Evolutionary conservation across 2,888 invertebrate species (phyloP).

Genomic region (Lasioglossum pauxillum): DNA sequence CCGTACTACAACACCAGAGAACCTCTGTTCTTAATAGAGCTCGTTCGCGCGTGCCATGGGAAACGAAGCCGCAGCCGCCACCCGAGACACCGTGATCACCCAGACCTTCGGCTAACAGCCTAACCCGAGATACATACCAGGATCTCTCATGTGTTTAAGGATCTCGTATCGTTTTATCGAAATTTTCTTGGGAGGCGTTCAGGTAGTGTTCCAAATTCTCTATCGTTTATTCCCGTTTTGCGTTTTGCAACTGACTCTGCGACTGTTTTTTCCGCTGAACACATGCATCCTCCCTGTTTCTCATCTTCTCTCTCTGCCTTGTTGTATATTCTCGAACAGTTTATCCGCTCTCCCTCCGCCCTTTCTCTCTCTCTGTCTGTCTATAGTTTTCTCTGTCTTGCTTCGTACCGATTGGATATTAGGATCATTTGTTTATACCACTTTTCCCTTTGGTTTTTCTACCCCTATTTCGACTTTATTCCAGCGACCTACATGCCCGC

Average conservation of each 20-base stretch:
- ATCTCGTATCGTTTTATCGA: slow-evolving; percentile 61
- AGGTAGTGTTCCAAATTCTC: slow-evolving; percentile 51
- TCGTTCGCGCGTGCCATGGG: background rate
- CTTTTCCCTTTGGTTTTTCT: too few relatives aligned
- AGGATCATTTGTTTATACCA: background rate
- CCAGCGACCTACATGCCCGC: background rate
- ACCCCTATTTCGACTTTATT: background rate
- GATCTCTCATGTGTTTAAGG: slow-evolving; percentile 55
- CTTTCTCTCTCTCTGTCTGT: background rate
- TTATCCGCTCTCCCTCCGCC: background rate
- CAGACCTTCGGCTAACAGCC: slow-evolving; percentile 20
- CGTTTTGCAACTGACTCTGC: background rate
- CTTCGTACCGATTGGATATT: background rate
- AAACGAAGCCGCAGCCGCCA: background rate
- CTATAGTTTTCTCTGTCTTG: background rate
- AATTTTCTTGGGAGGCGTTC: slow-evolving; percentile 59
- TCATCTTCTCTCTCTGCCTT: background rate
- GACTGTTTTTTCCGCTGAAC: background rate
- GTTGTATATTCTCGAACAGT: background rate
- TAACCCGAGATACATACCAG: background rate
- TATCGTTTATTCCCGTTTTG: slow-evolving; percentile 18
- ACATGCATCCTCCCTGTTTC: background rate
- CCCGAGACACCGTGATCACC: background rate
- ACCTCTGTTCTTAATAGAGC: slow-evolving; percentile 5
- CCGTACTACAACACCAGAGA: background rate